Conservation (phyloP, 2,888 invertebrate genomes). For the Octonoba sinensis region DNA sequence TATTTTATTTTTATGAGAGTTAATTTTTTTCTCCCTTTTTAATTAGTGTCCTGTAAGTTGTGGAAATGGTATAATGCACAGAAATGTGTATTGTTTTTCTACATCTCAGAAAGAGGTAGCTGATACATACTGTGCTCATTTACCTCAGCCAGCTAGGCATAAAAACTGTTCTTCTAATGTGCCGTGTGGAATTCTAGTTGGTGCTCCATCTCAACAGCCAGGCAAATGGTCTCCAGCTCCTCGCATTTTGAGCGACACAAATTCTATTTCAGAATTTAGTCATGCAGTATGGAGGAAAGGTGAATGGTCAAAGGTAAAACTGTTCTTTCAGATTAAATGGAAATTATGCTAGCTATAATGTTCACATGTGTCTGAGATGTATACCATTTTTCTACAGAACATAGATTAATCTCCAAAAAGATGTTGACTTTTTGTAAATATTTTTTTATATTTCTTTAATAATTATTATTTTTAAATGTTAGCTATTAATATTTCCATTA, state of each 20-base stretch:
- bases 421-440: no score
- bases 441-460: no score
- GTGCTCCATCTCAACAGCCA: background rate
- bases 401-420: no score
- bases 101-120: constrained; percentile 24
- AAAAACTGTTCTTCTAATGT: constrained; percentile 30
- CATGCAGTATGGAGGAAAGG: constrained; percentile 42
- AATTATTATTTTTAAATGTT: no score
- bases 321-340: background rate
- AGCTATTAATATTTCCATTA: no score
- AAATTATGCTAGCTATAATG: background rate
- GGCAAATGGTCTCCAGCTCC: constrained; percentile 7
- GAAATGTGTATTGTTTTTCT: constrained; percentile 36
- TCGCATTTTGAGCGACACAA: constrained; percentile 31
- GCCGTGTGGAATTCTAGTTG: constrained; percentile 7
- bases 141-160: constrained; percentile 4
- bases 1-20: no score
- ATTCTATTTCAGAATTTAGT: constrained; percentile 41
- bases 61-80: constrained; percentile 37
- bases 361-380: background rate
- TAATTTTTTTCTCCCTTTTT: background rate
- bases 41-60: constrained; percentile 51
- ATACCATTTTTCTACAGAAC: no score
- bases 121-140: constrained; percentile 22
- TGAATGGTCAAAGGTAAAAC: constrained; percentile 45